phyloP scores from a whole-genome alignment of 2,888 invertebrate genomes.

The Sympetrum striolatum region DNA sequence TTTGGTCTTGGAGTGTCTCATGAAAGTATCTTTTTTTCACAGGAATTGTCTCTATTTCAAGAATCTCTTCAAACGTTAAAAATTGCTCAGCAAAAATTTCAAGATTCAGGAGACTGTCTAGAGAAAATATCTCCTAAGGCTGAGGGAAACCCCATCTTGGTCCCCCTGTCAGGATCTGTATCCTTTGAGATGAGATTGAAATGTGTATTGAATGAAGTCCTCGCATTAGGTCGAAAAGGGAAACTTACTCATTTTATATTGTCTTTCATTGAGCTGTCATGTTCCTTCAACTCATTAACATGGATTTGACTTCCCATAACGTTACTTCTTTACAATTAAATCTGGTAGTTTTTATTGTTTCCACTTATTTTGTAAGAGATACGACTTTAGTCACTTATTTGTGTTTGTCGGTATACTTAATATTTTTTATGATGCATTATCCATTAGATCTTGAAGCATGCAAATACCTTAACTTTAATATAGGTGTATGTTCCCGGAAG shows the following conservation, averaged over 20 bases:
- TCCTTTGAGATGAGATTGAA: constrained; percentile 55
- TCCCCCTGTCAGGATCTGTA: constrained; percentile 93
- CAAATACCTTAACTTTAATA: constrained; percentile 33
- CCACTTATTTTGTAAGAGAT: too few species aligned
- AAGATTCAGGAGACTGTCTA: constrained; percentile 83
- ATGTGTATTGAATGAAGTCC: too few species aligned
- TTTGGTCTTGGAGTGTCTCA: neutral
- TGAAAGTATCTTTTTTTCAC: constrained; percentile 52
- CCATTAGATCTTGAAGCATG: neutral
- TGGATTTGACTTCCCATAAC: too few species aligned
- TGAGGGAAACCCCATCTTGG: constrained; percentile 84
- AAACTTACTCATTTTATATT: too few species aligned
- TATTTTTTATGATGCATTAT: too few species aligned
- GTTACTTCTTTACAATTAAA: too few species aligned
- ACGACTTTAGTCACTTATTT: too few species aligned
- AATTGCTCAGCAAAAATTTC: constrained; percentile 88
- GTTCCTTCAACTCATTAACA: too few species aligned
- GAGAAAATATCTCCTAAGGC: constrained; percentile 78
- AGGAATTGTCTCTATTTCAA: constrained; percentile 88
- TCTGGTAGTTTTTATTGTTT: too few species aligned
- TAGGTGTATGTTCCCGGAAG: constrained; percentile 95
- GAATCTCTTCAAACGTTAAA: constrained; percentile 89
- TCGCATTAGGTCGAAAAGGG: too few species aligned
- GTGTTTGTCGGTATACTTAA: neutral
- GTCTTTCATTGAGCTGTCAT: neutral